A percentile compares a stretch with the other conserved stretches of the same genome.
Evolutionary conservation across 2,888 invertebrate genomes (phyloP).

Genomic region (Bembecia ichneumoniformis): DNA sequence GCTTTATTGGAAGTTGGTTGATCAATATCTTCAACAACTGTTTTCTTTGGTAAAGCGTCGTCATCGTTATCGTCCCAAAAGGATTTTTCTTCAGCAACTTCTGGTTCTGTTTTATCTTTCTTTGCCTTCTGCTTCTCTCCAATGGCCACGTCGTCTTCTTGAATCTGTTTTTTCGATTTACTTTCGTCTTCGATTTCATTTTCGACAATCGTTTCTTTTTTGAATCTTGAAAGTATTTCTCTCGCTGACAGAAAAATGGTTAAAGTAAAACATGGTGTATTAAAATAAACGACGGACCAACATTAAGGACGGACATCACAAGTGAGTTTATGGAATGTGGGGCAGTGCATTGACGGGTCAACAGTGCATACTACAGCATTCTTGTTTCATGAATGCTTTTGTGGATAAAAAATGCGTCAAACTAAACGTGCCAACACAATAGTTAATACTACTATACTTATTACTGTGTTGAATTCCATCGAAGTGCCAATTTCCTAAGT

Average conservation of each 20-base stretch:
- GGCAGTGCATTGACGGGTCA: constrained; percentile 20
- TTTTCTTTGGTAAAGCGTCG: constrained; percentile 24
- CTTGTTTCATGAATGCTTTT: constrained; percentile 57
- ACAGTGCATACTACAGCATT: constrained; percentile 46
- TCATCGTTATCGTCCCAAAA: constrained; percentile 45
- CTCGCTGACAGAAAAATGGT: constrained; percentile 55
- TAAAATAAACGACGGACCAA: constrained; percentile 18
- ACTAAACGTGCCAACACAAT: constrained; percentile 47
- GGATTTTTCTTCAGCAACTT: constrained; percentile 34
- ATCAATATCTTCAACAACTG: constrained; percentile 30
- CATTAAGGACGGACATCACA: constrained; percentile 48
- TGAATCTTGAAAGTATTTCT: constrained; percentile 65
- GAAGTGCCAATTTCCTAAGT: constrained; percentile 18
- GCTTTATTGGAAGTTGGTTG: constrained; percentile 24
- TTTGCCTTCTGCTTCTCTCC: constrained; percentile 28
- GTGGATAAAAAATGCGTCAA: constrained; percentile 38
- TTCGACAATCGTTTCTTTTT: constrained; percentile 61
- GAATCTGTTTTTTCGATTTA: constrained; percentile 27
- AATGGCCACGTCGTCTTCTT: constrained; percentile 30
- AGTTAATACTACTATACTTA: constrained; percentile 32
- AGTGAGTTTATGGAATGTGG: constrained; percentile 23
- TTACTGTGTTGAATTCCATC: constrained; percentile 15
- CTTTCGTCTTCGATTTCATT: constrained; percentile 57
- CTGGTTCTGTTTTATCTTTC: constrained; percentile 38
- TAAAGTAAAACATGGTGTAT: constrained; percentile 30